Percentiles rank a stretch among this genome's conserved stretches.
These are phyloP conservation scores for Ferrisia virgata DNA, from an alignment of 2,888 invertebrate genomes.

Conservation along the genomic window DNA sequence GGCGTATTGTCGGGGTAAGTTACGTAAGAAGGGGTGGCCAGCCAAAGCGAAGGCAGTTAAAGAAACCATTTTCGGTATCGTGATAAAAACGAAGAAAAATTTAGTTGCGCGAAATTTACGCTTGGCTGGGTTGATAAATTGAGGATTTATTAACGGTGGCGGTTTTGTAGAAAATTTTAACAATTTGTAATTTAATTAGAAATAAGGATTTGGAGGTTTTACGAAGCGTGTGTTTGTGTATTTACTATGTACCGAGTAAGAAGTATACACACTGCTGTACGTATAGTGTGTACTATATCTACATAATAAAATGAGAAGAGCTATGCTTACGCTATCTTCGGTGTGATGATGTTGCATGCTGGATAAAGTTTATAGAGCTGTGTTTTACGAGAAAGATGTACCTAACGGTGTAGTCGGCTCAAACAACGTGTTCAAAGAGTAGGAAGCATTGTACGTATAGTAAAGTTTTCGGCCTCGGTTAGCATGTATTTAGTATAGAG, in stretches of 20 bases:
- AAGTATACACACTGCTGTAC: too few species aligned
- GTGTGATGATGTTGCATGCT: background rate
- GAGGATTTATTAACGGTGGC: constrained; percentile 28
- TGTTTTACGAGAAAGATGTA: background rate
- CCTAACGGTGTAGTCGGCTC: background rate
- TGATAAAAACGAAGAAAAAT: constrained; percentile 17
- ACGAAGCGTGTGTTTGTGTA: background rate
- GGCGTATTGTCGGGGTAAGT: background rate
- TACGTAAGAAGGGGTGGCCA: background rate
- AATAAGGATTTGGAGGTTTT: background rate
- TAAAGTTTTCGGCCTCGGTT: background rate
- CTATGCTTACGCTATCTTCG: too few species aligned
- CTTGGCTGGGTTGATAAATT: constrained; percentile 18
- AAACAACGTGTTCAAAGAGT: background rate
- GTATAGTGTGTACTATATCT: too few species aligned
- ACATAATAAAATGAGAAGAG: too few species aligned
- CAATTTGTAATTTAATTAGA: constrained; percentile 30
- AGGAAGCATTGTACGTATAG: background rate
- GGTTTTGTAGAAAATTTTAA: constrained; percentile 8
- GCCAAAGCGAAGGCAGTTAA: background rate
- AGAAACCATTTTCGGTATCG: constrained; percentile 4
- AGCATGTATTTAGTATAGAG: background rate
- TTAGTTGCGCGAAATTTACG: constrained; percentile 1
- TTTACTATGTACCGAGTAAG: background rate
- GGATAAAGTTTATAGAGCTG: background rate